Base-by-base conservation (phyloP, 2,888 invertebrate species). In the Aelia acuminata region DNA sequence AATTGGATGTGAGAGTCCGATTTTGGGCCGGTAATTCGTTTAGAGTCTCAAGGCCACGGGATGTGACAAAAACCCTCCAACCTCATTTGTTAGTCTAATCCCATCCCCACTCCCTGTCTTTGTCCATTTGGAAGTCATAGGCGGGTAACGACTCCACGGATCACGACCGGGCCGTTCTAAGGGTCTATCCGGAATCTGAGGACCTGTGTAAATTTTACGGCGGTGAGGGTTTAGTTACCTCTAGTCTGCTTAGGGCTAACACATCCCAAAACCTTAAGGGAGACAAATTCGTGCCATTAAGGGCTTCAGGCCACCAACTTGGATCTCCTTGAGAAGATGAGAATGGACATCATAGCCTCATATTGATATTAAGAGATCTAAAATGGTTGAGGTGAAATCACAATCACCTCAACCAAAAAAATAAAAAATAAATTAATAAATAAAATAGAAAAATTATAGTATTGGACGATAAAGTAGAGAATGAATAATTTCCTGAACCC, bases 31-130 rank as follows among this genome's bases (percentile, higher is more conserved):
- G 75, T 39, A 39, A 75, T 39, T 75, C 75, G 75, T 75, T 75
- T 39, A 35, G 75, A 22, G 5, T 31, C 20, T 26, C 49, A 47
- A 48, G 26, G 39, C 47, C 43, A 26, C 53, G 53, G 53, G 49
- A 48, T 50, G 85, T 22, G 53, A 85, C 85, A 85, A 85, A 85
- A 85, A 85, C 53, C 53, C 35, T 50, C 35, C 35, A n/a, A 20
- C 20, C 85, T 85, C 85, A 85, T 85, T 85, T 85, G 85, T 85
- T 85, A 85, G 49, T 85, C 85, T 50, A 85, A 85, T 85, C 35
- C 31, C 15, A 43, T 35, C 85, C 50, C 85, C 50, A 50, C 85
- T 85, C 85, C 50, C 35, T 48, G 85, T 35, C 35, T 49, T 85
- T 50, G 85, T 50, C 31, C 50, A 85, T 85, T 85, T 85, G 85